Evolutionary conservation across 2,113 vertebrate species (phyloP), one percentile per base, ranked within the genome.

Genomic region (Clarias gariepinus): DNA sequence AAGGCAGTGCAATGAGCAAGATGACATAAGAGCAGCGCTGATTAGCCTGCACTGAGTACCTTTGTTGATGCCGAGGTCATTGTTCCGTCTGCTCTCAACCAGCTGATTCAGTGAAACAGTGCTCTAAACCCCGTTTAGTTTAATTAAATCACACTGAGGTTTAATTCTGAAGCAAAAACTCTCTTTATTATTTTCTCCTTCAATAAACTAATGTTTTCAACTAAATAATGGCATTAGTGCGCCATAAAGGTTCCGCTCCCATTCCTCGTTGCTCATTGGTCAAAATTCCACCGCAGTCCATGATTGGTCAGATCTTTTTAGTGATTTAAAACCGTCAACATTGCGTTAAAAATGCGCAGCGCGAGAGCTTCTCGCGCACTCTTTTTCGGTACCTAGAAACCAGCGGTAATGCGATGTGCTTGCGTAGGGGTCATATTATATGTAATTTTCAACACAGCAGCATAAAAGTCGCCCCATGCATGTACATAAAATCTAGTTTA

Each of bases 21-120:
- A 25, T 0, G 0, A 12, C 16, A 13, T 21, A 21, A 79, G 5
- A 30, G 15, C 28, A 60, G 41, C 58, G 23, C 64, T 25, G 52
- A 36, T 33, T 36, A 33, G 36, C 11, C 73, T 12, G 19, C 10
- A 84, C 1, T 79, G 19, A 58, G 64, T 93, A 95, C 94, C 92
- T 95, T 95, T 19, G 94, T 95, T 16, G 94, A 94, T 10, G 94
- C 94, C 74, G 94, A 95, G 53, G 94, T 95, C 94, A 95, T 95
- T 68, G 41, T 88, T 85, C 57, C 71, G 11, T 53, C 66, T 82
- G 61, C 71, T 87, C 57, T 60, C 1, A 87, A 87, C 28, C 57
- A 9, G 82, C 69, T 52, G 66, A 68, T 33, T 60, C 23, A 64
- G 18, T 30, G 13, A 33, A 58, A 19, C 41, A 3, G 73, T 61